Conservation (phyloP, 2,113 vertebrate species). For the Scatophagus argus region DNA sequence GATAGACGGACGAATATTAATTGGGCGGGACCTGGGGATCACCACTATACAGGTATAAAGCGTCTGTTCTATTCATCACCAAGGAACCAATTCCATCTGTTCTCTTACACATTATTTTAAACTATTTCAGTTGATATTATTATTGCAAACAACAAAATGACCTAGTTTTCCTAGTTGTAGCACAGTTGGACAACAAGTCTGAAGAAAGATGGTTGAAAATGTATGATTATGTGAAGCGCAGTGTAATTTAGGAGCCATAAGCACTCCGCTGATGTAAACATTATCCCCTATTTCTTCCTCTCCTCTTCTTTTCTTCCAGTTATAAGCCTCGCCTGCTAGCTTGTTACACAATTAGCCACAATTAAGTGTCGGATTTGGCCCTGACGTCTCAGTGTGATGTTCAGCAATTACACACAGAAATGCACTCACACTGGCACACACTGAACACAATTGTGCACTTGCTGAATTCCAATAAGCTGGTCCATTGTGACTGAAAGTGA, state of each 20-base stretch:
- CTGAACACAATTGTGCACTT: conserved; percentile 18
- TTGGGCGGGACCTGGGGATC: conserved; percentile 91
- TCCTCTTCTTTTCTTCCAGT: conserved; percentile 8
- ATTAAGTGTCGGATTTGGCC: conserved; percentile 72
- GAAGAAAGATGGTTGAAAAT: conserved; percentile 1
- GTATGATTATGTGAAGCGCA: conserved; percentile 25
- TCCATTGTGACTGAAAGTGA: conserved; percentile 38
- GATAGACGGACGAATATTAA: conserved; percentile 89
- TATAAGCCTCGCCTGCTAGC: conserved; percentile 26
- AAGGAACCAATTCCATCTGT: not conserved
- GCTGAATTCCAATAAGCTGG: conserved; percentile 51
- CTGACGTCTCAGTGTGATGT: conserved; percentile 54
- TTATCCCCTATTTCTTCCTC: conserved; percentile 14
- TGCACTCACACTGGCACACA: conserved; percentile 10
- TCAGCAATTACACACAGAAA: conserved; percentile 47
- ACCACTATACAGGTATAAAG: conserved; percentile 91
- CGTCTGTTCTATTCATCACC: not conserved
- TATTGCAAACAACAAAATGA: not conserved
- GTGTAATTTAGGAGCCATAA: conserved; percentile 45
- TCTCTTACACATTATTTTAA: not conserved
- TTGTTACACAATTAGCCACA: conserved; percentile 67
- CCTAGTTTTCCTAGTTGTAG: not conserved
- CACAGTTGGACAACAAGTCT: not conserved
- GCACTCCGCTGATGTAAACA: conserved; percentile 46
- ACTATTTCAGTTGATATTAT: not conserved